Evolutionary conservation across 2,797 vertebrate genomes (phyloP).

Genomic region (Microcaecilia unicolor): DNA sequence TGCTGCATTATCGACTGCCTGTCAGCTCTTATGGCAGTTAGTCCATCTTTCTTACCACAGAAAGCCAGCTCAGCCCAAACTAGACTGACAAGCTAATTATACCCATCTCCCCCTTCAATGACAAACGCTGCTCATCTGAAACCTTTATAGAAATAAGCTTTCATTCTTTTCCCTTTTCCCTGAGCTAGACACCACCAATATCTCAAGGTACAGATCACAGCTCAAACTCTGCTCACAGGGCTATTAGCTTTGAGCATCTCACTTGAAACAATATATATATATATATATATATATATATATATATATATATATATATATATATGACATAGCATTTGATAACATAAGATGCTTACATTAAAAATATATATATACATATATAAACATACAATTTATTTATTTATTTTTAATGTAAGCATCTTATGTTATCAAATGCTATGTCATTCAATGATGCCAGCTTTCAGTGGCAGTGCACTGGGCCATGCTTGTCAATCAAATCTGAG

Average conservation of each 20-base stretch:
- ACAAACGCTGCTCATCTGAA: conserved; percentile 98
- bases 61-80: conserved; percentile 87
- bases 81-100: conserved; percentile 98
- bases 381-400: too few species aligned
- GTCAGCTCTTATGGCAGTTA: conserved; percentile 79
- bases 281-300: too few species aligned
- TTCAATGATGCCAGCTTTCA: conserved; percentile 64
- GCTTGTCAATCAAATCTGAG: conserved; percentile 66
- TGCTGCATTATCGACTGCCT: conserved; percentile 95
- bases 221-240: conserved; percentile 63
- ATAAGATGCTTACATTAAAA: too few species aligned
- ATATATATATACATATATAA: too few species aligned
- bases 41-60: conserved; percentile 95
- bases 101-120: conserved; percentile 91
- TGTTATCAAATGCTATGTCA: conserved; percentile 88
- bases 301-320: too few species aligned
- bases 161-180: conserved; percentile 64
- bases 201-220: conserved; percentile 69
- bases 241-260: conserved; percentile 76
- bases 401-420: conserved; percentile 74
- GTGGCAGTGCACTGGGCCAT: conserved; percentile 64
- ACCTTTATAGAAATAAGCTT: conserved; percentile 91
- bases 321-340: too few species aligned
- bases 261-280: conserved; percentile 73
- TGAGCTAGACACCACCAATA: conserved; percentile 64